These are phyloP conservation scores for Chondrosia reniformis DNA, from an alignment of 37 sponge, comb jelly and placozoan genomes.

Conservation along the genomic window DNA sequence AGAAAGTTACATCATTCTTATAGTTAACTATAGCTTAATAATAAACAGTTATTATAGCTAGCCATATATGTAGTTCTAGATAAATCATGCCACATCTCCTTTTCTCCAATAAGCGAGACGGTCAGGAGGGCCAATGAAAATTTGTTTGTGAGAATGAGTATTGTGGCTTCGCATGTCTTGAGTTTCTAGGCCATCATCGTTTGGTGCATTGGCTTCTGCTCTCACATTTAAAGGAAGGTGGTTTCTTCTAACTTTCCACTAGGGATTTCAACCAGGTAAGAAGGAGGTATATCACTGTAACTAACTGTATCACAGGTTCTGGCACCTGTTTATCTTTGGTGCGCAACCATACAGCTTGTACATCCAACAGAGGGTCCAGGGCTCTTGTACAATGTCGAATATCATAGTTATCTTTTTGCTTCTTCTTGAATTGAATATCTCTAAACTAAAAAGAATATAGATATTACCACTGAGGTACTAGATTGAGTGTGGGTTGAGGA, in stretches of 20 bases:
- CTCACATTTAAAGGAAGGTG: slow-evolving; percentile 18
- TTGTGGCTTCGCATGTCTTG: background rate
- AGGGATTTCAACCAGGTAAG: slow-evolving; percentile 6
- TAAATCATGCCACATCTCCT: slow-evolving; percentile 14
- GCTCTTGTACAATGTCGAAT: slow-evolving; percentile 1
- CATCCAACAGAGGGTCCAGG: background rate
- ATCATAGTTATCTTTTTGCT: slow-evolving; percentile 6
- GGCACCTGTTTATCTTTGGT: slow-evolving; percentile 15
- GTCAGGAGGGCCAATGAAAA: background rate
- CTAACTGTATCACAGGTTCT: background rate
- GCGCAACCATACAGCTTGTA: slow-evolving; percentile 2
- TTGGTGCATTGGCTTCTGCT: no score
- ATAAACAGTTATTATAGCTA: no score
- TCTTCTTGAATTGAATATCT: background rate
- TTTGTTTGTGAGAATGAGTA: background rate
- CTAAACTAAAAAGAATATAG: no score
- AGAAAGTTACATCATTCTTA: no score
- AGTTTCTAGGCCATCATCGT: no score
- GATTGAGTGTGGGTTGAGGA: background rate
- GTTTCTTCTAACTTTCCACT: slow-evolving; percentile 8
- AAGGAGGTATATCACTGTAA: background rate
- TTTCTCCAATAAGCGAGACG: background rate
- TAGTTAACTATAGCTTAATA: no score
- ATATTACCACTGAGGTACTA: slow-evolving; percentile 14
- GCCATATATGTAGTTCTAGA: no score